Percentiles rank a stretch among this genome's conserved stretches.
phyloP scores from a whole-genome alignment of 2,113 vertebrate species.

The Sylvietta virens region DNA sequence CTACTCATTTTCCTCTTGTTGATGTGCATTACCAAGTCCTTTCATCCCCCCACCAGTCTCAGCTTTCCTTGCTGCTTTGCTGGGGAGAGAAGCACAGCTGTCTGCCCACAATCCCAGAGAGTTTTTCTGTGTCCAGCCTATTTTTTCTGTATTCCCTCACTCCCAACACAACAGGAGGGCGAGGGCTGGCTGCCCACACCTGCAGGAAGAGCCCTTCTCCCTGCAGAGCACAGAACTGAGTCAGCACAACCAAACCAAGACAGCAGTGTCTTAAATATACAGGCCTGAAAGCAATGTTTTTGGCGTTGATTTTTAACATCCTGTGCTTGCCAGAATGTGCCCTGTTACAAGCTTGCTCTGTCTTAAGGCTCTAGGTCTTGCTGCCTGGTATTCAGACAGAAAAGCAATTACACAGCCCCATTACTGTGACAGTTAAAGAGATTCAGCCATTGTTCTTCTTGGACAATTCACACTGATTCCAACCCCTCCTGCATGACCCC shows the following conservation, averaged over 20 bases:
- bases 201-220: background rate
- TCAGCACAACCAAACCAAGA: background rate
- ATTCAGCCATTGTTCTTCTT: conserved; percentile 4
- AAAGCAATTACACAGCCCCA: conserved; percentile 5
- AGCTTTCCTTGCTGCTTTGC: background rate
- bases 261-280: background rate
- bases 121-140: background rate
- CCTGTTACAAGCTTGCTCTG: background rate
- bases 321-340: background rate
- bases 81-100: background rate
- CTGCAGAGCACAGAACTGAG: background rate
- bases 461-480: conserved; percentile 31
- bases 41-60: background rate
- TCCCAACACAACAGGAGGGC: background rate
- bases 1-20: background rate
- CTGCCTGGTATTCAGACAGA: background rate
- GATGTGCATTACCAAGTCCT: background rate
- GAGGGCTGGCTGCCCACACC: background rate
- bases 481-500: background rate
- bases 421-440: background rate
- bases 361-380: background rate
- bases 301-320: background rate
- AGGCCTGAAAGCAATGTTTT: background rate
- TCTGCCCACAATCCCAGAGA: background rate
- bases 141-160: background rate